Percentiles rank a stretch among this genome's conserved stretches.
Evolutionary conservation across 1,140 invertebrate genomes (phyloP).

Genomic region (Diorhabda sublineata): DNA sequence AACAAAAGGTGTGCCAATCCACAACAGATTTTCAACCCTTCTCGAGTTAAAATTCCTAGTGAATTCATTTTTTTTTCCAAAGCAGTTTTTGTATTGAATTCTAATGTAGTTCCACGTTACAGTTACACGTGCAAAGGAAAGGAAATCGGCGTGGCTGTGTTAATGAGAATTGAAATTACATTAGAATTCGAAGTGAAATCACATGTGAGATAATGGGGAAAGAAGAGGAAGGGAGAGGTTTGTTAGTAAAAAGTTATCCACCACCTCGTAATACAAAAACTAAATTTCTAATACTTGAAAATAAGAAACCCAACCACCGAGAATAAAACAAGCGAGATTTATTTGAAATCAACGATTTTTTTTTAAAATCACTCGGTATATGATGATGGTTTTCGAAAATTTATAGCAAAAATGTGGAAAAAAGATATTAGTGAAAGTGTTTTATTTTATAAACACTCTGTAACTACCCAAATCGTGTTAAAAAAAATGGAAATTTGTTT

Average conservation of each 20-base stretch:
- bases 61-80: background rate
- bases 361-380: background rate
- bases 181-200: constrained; percentile 7
- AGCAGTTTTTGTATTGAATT: constrained; percentile 6
- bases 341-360: background rate
- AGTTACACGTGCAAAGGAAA: constrained; percentile 26
- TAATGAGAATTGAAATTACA: constrained; percentile 9
- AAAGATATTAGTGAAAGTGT: too few relatives aligned
- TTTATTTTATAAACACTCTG: too few relatives aligned
- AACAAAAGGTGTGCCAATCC: constrained; percentile 5
- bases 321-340: constrained; percentile 7
- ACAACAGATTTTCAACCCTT: background rate
- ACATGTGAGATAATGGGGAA: background rate
- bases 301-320: constrained; percentile 17
- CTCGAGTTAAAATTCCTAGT: background rate
- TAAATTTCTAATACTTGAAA: background rate
- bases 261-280: constrained; percentile 5
- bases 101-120: constrained; percentile 2
- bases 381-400: background rate
- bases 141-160: constrained; percentile 17
- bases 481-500: too few relatives aligned
- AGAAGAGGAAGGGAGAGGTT: background rate
- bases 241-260: constrained; percentile 13
- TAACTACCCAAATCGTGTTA: too few relatives aligned
- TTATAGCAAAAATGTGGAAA: too few relatives aligned